A percentile compares a stretch with the other conserved stretches of the same genome.
Conservation (phyloP, 2,797 vertebrate genomes). For the Selene dorsalis region DNA sequence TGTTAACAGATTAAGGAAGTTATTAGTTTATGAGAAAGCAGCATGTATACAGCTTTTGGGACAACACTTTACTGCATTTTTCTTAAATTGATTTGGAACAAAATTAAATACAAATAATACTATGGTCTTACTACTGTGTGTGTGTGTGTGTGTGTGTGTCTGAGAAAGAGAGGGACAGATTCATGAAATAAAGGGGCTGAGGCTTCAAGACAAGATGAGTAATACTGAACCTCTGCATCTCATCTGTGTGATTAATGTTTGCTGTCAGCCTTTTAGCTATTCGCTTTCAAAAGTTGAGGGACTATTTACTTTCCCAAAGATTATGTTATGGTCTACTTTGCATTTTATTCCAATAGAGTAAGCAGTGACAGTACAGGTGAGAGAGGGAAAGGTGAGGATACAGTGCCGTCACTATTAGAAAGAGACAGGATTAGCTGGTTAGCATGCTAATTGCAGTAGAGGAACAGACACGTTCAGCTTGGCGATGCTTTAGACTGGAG, state of each 20-base stretch:
- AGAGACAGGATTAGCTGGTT: no score
- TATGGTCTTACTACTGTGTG: neutral
- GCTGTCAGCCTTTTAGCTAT: slow-evolving; percentile 45
- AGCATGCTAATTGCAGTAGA: no score
- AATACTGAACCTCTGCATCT: slow-evolving; percentile 52
- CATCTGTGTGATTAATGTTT: slow-evolving; percentile 61
- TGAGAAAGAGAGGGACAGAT: slow-evolving; percentile 10
- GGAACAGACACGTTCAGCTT: no score
- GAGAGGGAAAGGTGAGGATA: slow-evolving; percentile 4
- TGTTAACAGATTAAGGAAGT: no score
- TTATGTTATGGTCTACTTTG: slow-evolving; percentile 24
- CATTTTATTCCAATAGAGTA: slow-evolving; percentile 35
- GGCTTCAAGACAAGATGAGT: slow-evolving; percentile 43
- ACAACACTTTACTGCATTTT: slow-evolving; percentile 43
- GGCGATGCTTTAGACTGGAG: no score
- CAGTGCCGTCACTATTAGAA: neutral
- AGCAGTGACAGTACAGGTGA: slow-evolving; percentile 17
- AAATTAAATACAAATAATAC: slow-evolving; percentile 49
- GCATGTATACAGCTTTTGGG: neutral
- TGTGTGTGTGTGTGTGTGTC: slow-evolving; percentile 12
- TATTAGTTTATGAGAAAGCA: no score
- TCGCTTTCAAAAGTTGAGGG: slow-evolving; percentile 32
- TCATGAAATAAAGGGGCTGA: slow-evolving; percentile 41
- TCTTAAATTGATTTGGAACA: slow-evolving; percentile 51
- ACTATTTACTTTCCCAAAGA: slow-evolving; percentile 43